These are phyloP conservation scores for Chaetops frenatus DNA, from an alignment of 2,113 vertebrate genomes.

Conservation along the genomic window DNA sequence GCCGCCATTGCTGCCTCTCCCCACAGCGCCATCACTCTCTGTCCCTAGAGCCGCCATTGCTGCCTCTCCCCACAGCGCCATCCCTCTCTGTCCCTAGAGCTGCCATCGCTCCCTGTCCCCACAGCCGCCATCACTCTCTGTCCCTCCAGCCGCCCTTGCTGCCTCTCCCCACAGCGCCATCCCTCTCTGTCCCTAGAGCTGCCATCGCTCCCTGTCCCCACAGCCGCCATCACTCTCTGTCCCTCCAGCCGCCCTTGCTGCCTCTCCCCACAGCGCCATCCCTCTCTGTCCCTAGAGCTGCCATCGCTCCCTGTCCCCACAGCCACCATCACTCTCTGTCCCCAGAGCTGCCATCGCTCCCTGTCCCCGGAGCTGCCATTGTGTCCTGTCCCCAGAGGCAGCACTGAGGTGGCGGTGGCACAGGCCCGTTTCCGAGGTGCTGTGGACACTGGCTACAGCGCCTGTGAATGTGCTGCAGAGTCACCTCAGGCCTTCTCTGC, in stretches of 20 bases:
- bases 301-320: rapidly evolving
- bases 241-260: no score
- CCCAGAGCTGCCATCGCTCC: not conserved
- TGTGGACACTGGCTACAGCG: rapidly evolving
- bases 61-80: not conserved
- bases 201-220: rapidly evolving
- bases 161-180: no score
- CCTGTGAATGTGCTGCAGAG: rapidly evolving
- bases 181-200: rapidly evolving
- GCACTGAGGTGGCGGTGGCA: rapidly evolving
- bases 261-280: no score
- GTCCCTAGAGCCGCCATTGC: no score
- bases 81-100: no score
- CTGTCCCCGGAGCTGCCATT: not conserved
- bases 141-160: not conserved
- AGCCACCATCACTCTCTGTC: not conserved
- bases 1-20: not conserved
- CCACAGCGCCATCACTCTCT: rapidly evolving
- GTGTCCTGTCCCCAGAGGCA: not conserved
- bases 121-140: no score
- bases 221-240: rapidly evolving
- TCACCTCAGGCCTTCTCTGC: rapidly evolving
- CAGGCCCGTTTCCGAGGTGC: rapidly evolving
- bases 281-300: rapidly evolving
- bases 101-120: not conserved